phyloP scores from a whole-genome alignment of 2,888 invertebrate species.

The Apamea sordens region DNA sequence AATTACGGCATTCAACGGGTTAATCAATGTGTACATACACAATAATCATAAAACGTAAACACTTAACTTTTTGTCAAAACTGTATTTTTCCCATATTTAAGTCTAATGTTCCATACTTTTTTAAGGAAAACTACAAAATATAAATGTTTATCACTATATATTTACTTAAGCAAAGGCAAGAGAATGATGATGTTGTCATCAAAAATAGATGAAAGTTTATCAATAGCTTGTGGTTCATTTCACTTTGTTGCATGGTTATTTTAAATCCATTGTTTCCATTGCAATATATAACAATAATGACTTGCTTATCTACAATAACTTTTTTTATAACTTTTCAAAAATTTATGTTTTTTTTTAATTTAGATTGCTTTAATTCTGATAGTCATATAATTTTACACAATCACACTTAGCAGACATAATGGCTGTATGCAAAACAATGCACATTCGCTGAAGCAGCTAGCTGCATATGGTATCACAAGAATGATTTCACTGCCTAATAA shows the following conservation, averaged over 20 bases:
- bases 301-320: neutral
- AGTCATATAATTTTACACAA: slow-evolving; percentile 22
- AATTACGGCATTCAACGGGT: too few species aligned
- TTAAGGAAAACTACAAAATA: neutral
- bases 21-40: neutral
- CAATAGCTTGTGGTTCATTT: neutral
- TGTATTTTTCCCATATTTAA: neutral
- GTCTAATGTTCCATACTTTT: neutral
- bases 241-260: neutral
- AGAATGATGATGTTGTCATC: neutral
- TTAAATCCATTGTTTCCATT: neutral
- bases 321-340: neutral
- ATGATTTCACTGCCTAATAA: slow-evolving; percentile 42
- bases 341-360: neutral
- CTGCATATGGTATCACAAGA: slow-evolving; percentile 32
- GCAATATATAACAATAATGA: neutral
- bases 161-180: neutral
- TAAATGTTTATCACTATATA: neutral
- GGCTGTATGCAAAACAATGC: slow-evolving; percentile 51
- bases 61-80: neutral
- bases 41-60: slow-evolving; percentile 2
- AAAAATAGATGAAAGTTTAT: neutral
- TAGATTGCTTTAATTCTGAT: neutral
- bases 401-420: slow-evolving; percentile 31
- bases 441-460: slow-evolving; percentile 58